phyloP scores from a whole-genome alignment of 2,888 invertebrate genomes.

The Alviniconcha strummeri region DNA sequence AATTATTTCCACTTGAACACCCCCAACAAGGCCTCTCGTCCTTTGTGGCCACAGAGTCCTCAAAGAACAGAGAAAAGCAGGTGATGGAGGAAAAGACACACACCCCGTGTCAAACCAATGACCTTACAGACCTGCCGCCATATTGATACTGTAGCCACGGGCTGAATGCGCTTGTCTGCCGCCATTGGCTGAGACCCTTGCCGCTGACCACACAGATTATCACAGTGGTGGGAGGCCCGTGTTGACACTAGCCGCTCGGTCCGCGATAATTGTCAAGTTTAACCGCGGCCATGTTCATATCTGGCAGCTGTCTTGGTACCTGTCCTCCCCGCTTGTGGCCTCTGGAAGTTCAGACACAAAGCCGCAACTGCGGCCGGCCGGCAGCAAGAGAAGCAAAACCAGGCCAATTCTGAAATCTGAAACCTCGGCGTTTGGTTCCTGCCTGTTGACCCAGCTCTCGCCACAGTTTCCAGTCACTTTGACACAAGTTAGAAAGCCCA shows the following conservation, averaged over 20 bases:
- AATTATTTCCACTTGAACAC: background rate
- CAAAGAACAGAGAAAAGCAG: constrained; percentile 18
- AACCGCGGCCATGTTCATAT: background rate
- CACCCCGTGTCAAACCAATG: constrained; percentile 26
- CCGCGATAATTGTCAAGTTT: constrained; percentile 31
- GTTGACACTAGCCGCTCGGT: constrained; percentile 29
- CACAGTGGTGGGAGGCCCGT: constrained; percentile 16
- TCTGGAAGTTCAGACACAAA: background rate
- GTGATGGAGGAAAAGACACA: constrained; percentile 31
- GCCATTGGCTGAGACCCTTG: constrained; percentile 27
- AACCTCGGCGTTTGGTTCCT: constrained; percentile 13
- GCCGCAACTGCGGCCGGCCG: no score
- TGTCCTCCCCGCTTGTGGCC: background rate
- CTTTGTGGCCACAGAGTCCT: constrained; percentile 7
- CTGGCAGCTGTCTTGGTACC: constrained; percentile 20
- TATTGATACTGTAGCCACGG: constrained; percentile 38
- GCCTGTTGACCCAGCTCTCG: constrained; percentile 6
- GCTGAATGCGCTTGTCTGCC: constrained; percentile 27
- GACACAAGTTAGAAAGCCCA: no score
- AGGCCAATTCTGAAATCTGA: constrained; percentile 6
- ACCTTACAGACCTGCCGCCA: constrained; percentile 32
- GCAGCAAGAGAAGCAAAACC: background rate
- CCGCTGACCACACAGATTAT: constrained; percentile 31
- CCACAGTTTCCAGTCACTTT: background rate
- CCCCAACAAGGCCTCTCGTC: constrained; percentile 18